phyloP scores from a whole-genome alignment of 2,797 vertebrate genomes.

The Phalanger gymnotis region DNA sequence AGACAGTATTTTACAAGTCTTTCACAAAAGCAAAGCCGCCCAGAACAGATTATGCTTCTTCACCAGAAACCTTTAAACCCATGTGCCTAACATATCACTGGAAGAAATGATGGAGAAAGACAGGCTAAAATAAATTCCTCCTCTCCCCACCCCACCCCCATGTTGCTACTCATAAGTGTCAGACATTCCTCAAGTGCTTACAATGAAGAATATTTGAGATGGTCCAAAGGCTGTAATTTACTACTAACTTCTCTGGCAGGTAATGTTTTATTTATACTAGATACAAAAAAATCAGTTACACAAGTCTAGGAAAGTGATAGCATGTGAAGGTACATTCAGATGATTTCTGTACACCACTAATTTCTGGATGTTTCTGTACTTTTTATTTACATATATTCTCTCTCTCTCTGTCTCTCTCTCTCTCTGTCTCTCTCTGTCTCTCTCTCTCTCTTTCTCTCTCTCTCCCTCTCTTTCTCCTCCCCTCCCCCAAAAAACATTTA shows the following conservation, averaged over 20 bases:
- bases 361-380: slow-evolving; percentile 9
- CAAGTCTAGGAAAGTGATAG: not conserved
- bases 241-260: not conserved
- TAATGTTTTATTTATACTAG: not conserved
- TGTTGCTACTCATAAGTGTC: not conserved
- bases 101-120: not conserved
- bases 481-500: not conserved
- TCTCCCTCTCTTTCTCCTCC: not conserved
- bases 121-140: not conserved
- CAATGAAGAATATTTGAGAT: not conserved
- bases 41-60: not conserved
- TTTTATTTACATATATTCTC: not conserved
- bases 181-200: not conserved
- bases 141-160: not conserved
- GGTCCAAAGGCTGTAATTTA: not conserved
- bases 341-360: not conserved
- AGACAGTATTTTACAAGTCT: not conserved
- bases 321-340: not conserved
- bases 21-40: not conserved
- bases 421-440: not conserved
- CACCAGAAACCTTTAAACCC: not conserved
- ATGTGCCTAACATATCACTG: not conserved
- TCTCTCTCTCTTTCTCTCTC: not conserved
- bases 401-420: too few relatives aligned
- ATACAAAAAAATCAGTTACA: not conserved